These are phyloP conservation scores for Netelia fuscicornis DNA, from an alignment of 2,888 invertebrate genomes.

Conservation along the genomic window DNA sequence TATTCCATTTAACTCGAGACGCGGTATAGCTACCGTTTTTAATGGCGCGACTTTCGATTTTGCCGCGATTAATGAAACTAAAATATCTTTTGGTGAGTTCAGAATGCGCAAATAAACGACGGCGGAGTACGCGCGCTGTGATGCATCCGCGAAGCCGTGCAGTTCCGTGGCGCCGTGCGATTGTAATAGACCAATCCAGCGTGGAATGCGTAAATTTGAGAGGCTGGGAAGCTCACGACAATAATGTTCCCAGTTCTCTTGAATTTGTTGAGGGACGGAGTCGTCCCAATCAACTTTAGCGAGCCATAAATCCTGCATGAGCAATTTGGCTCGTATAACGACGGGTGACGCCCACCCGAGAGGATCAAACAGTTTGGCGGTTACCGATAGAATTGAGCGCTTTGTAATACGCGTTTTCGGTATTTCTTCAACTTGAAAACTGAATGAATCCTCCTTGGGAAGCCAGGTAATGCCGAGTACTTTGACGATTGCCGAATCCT, in stretches of 20 bases:
- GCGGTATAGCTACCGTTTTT: slow-evolving; percentile 7
- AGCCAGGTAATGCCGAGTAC: slow-evolving; percentile 30
- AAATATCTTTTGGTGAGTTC: neutral
- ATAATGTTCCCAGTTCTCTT: slow-evolving; percentile 8
- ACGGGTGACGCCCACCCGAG: slow-evolving; percentile 31
- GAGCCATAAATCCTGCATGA: slow-evolving; percentile 33
- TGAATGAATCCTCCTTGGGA: slow-evolving; percentile 12
- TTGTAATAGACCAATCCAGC: neutral
- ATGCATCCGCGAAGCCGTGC: slow-evolving; percentile 31
- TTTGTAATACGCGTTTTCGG: slow-evolving; percentile 1
- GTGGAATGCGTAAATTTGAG: neutral
- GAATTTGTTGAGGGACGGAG: neutral
- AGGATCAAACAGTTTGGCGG: slow-evolving; percentile 39
- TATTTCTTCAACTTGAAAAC: neutral
- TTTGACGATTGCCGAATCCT: slow-evolving; percentile 15
- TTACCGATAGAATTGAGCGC: slow-evolving; percentile 14
- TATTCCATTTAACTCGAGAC: slow-evolving; percentile 15
- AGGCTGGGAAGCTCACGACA: neutral
- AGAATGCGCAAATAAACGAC: slow-evolving; percentile 14
- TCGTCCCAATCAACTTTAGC: slow-evolving; percentile 31
- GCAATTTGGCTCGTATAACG: slow-evolving; percentile 3
- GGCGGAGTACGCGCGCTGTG: slow-evolving; percentile 7
- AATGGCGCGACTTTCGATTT: slow-evolving; percentile 16
- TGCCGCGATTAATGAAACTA: neutral
- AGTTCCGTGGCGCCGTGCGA: neutral